Conservation (phyloP, 2,888 invertebrate species). For the Megastigmus dorsalis region DNA sequence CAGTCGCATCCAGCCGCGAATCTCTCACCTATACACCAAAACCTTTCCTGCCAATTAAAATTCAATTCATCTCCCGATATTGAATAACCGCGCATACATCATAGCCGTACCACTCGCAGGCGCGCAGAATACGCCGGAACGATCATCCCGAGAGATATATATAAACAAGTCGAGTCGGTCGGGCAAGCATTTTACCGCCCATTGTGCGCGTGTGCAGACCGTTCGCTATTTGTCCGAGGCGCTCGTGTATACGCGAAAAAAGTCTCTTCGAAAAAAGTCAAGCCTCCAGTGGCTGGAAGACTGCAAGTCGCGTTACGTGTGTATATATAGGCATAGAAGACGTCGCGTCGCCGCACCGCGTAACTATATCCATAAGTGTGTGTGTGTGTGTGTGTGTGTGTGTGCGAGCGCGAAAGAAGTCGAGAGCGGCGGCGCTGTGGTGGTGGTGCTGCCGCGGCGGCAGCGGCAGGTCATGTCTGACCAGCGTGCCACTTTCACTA, state of each 20-base stretch:
- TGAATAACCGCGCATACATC: slow-evolving; percentile 6
- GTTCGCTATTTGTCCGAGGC: slow-evolving; percentile 33
- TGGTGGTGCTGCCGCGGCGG: slow-evolving; percentile 53
- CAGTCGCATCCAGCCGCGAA: no score
- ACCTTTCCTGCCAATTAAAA: slow-evolving; percentile 2
- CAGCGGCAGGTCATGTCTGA: slow-evolving; percentile 68
- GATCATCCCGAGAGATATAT: no score
- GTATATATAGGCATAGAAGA: not conserved
- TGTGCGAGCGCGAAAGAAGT: not conserved
- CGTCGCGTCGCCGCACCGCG: no score
- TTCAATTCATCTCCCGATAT: not conserved
- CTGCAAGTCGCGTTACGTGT: no score
- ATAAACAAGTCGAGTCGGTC: not conserved
- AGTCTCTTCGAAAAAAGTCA: not conserved
- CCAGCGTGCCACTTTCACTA: slow-evolving; percentile 74
- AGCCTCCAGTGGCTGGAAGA: no score
- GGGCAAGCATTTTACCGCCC: slow-evolving; percentile 18
- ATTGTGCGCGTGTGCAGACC: slow-evolving; percentile 8
- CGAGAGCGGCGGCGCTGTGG: slow-evolving; percentile 52
- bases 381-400: no score
- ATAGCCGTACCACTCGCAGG: no score
- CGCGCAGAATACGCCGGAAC: not conserved
- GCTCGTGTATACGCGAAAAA: slow-evolving; percentile 63
- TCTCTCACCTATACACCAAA: not conserved
- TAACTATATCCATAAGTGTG: slow-evolving; percentile 14